phyloP scores from a whole-genome alignment of 2,888 invertebrate genomes.

The Sycophila texana region DNA sequence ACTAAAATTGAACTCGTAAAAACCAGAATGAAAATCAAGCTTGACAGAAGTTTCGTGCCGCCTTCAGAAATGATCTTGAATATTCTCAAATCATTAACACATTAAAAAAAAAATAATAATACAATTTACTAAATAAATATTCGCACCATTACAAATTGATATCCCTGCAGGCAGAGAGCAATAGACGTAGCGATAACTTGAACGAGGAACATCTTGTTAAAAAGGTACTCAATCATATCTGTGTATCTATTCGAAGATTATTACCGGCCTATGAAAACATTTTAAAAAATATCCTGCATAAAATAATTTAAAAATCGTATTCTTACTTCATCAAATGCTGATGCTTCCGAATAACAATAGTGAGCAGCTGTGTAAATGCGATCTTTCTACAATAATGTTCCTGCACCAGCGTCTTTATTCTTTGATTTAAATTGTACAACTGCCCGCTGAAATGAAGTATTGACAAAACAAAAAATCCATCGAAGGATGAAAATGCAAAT shows the following conservation, averaged over 20 bases:
- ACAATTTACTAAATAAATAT: constrained; percentile 3
- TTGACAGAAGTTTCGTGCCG: not conserved
- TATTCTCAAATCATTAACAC: not conserved
- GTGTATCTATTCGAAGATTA: constrained; percentile 6
- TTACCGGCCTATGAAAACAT: no score
- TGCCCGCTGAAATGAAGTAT: constrained; percentile 66
- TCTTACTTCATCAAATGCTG: constrained; percentile 18
- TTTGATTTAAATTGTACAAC: constrained; percentile 45
- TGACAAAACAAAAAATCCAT: constrained; percentile 61
- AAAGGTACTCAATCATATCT: constrained; percentile 26
- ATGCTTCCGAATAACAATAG: constrained; percentile 1
- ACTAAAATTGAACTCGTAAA: constrained; percentile 4
- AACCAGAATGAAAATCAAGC: constrained; percentile 14
- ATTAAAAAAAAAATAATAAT: not conserved
- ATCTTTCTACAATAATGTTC: not conserved
- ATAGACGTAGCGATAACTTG: constrained; percentile 24
- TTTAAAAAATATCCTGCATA: no score
- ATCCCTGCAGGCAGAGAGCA: constrained; percentile 31
- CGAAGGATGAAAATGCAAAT: constrained; percentile 62
- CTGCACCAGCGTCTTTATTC: not conserved
- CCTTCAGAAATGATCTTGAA: not conserved
- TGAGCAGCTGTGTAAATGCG: not conserved
- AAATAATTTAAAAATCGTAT: no score
- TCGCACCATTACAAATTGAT: constrained; percentile 32
- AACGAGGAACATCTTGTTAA: constrained; percentile 24